A percentile compares a stretch with the other conserved stretches of the same genome.
Conservation (phyloP, 2,888 invertebrate species). For the Leucoptera coffeella region DNA sequence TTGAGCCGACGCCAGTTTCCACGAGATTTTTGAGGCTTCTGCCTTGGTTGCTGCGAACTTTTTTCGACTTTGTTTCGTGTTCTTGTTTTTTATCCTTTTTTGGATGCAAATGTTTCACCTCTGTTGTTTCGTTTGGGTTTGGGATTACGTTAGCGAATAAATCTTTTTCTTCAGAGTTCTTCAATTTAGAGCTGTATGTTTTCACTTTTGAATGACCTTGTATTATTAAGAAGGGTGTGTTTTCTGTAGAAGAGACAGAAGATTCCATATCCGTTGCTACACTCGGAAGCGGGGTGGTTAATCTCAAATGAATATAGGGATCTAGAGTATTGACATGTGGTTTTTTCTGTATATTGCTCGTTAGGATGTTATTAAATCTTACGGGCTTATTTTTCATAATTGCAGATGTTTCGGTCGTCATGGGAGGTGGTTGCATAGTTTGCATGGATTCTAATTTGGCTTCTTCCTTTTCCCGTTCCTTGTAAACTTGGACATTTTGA, state of each 20-base stretch:
- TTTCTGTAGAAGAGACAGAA: slow-evolving; percentile 19
- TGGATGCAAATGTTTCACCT: slow-evolving; percentile 54
- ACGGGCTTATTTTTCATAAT: slow-evolving; percentile 13
- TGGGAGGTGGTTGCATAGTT: slow-evolving; percentile 56
- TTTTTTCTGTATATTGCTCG: slow-evolving; percentile 15
- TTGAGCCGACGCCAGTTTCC: slow-evolving; percentile 36
- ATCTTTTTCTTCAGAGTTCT: slow-evolving; percentile 20
- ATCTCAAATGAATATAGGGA: slow-evolving; percentile 37
- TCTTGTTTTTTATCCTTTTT: slow-evolving; percentile 26
- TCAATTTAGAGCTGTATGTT: slow-evolving; percentile 65
- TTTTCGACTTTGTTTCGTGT: slow-evolving; percentile 14
- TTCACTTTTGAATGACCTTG: slow-evolving; percentile 84
- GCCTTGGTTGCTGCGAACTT: slow-evolving; percentile 19
- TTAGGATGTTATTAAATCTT: slow-evolving; percentile 16
- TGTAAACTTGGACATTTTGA: slow-evolving; percentile 30
- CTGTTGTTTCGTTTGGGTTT: slow-evolving; percentile 38
- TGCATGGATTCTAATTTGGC: slow-evolving; percentile 47
- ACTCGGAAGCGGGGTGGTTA: slow-evolving; percentile 40
- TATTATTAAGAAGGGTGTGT: slow-evolving; percentile 71
- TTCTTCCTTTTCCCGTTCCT: slow-evolving; percentile 18
- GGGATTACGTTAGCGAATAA: slow-evolving; percentile 43
- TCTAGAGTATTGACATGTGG: slow-evolving; percentile 21
- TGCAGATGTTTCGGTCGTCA: slow-evolving; percentile 15
- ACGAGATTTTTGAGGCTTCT: slow-evolving; percentile 29
- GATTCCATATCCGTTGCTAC: slow-evolving; percentile 54